Conservation (phyloP, 2,113 vertebrate species). For the Enhydra lutris region DNA sequence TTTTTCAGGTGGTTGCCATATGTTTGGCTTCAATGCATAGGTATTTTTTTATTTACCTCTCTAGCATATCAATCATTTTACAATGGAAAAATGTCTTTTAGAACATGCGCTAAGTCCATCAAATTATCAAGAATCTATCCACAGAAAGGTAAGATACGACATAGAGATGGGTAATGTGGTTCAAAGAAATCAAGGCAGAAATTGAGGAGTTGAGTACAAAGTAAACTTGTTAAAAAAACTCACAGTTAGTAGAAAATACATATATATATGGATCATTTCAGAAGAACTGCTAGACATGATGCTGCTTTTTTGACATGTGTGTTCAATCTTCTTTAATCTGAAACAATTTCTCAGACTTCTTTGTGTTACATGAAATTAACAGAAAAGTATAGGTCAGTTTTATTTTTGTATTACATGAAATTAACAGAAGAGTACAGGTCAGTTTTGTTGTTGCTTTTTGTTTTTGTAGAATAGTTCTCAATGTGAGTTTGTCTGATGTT, state of each 20-base stretch:
- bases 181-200: neutral
- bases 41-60: conserved; percentile 75
- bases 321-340: neutral
- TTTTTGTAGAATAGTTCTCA: neutral
- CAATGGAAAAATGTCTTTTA: conserved; percentile 63
- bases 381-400: neutral
- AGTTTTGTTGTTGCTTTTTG: neutral
- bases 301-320: neutral
- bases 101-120: neutral
- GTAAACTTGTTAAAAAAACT: neutral
- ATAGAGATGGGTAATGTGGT: neutral
- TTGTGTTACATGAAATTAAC: neutral
- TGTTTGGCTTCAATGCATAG: conserved; percentile 80
- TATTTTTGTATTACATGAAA: neutral
- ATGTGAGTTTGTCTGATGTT: neutral
- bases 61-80: conserved; percentile 57
- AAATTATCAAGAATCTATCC: conserved; percentile 67
- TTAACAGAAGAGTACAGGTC: neutral
- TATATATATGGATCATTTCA: neutral
- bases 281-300: neutral
- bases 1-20: conserved; percentile 82
- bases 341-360: neutral
- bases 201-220: neutral
- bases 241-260: neutral
- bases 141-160: neutral